Evolutionary conservation across 1,140 invertebrate genomes (phyloP).

Genomic region (Listronotus bonariensis): DNA sequence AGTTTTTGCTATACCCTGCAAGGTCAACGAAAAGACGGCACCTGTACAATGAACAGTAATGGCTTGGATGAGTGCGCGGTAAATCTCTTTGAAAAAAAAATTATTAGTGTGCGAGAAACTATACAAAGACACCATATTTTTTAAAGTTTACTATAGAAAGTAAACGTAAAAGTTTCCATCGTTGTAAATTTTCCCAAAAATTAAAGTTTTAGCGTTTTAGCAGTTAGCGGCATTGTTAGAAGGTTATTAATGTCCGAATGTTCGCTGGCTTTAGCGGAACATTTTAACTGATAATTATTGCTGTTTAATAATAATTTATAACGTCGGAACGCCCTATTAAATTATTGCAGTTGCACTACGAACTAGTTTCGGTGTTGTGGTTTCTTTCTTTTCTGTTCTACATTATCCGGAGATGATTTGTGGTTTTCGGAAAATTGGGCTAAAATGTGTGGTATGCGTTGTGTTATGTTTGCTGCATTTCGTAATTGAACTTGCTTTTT

Average conservation of each 20-base stretch:
- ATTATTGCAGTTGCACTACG: slow-evolving; percentile 19
- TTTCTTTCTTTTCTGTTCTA: slow-evolving; percentile 10
- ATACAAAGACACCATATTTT: no score
- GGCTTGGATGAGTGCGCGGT: no score
- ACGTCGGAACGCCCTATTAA: slow-evolving; percentile 8
- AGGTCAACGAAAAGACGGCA: no score
- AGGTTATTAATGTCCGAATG: slow-evolving; percentile 21
- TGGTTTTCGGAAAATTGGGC: background rate
- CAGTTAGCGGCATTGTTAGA: slow-evolving; percentile 18
- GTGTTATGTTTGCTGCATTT: no score
- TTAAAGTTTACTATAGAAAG: no score
- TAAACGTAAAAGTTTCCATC: no score
- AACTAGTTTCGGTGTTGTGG: slow-evolving; percentile 3
- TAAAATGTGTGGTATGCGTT: background rate
- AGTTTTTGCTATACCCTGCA: no score
- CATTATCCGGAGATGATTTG: no score
- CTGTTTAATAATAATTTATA: slow-evolving; percentile 22
- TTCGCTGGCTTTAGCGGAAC: background rate
- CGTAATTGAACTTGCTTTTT: no score
- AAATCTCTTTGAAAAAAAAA: no score
- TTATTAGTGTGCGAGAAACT: no score
- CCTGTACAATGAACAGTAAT: no score
- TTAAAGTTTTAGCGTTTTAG: slow-evolving; percentile 12
- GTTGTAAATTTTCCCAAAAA: slow-evolving; percentile 13
- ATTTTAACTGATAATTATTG: slow-evolving; percentile 21